Percentiles rank a stretch among this genome's conserved stretches.
These are phyloP conservation scores for Rhegmatorhina hoffmannsi DNA, from an alignment of 2,113 vertebrate genomes.

Conservation along the genomic window DNA sequence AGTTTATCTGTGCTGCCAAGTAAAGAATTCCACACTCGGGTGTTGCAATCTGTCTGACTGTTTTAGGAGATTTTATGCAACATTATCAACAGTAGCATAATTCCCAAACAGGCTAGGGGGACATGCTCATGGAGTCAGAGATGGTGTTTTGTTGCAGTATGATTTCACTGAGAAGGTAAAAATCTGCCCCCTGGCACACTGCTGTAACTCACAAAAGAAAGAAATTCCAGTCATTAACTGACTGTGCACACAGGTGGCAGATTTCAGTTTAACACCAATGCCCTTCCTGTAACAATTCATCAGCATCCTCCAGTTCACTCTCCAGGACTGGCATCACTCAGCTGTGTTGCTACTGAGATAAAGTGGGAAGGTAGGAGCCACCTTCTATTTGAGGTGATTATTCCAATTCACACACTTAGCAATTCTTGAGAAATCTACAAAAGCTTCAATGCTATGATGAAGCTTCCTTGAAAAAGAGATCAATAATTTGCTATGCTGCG, in stretches of 20 bases:
- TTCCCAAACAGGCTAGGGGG: background rate
- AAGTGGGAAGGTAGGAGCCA: background rate
- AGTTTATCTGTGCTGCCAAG: background rate
- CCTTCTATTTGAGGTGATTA: constrained; percentile 30
- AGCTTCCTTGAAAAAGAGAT: constrained; percentile 21
- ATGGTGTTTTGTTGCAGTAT: background rate
- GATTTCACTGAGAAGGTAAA: background rate
- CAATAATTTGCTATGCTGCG: constrained; percentile 18
- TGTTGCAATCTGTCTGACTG: background rate
- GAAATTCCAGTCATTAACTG: background rate
- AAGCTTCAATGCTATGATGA: constrained; percentile 42
- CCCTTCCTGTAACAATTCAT: constrained; percentile 12
- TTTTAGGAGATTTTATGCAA: background rate
- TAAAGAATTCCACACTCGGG: rapidly evolving
- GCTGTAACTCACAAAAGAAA: background rate
- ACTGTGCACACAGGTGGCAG: constrained; percentile 12
- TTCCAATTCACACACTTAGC: constrained; percentile 25
- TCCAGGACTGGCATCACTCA: background rate
- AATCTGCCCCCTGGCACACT: background rate
- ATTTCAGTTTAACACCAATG: constrained; percentile 26
- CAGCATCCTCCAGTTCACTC: constrained; percentile 22
- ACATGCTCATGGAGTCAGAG: background rate
- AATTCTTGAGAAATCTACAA: constrained; percentile 40
- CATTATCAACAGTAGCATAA: background rate
- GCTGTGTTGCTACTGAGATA: background rate